Conservation (phyloP, 2,888 invertebrate species). For the Hirtodrosophila confusa region DNA sequence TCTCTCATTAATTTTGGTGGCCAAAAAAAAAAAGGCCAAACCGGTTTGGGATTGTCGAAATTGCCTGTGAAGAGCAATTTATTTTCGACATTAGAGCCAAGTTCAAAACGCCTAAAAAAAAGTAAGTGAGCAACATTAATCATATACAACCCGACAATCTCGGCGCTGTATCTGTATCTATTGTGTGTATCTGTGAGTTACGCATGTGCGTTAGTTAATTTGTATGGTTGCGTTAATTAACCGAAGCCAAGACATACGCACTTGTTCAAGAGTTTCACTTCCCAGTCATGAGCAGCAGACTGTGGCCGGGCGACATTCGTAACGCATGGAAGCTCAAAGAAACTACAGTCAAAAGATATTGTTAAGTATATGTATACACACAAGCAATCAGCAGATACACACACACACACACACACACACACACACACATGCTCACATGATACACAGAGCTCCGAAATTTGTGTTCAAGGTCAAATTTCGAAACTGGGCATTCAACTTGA, state of each 20-base stretch:
- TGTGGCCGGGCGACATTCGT: slow-evolving; percentile 42
- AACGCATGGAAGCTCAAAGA: slow-evolving; percentile 55
- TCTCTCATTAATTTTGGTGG: slow-evolving; percentile 43
- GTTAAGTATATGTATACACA: slow-evolving; percentile 5
- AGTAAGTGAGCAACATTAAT: slow-evolving; percentile 57
- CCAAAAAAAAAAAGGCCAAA: slow-evolving; percentile 46
- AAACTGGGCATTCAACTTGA: slow-evolving; percentile 82
- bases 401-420: slow-evolving; percentile 23
- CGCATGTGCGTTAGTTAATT: slow-evolving; percentile 77
- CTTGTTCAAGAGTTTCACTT: slow-evolving; percentile 42
- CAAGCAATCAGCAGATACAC: slow-evolving; percentile 8
- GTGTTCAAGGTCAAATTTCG: slow-evolving; percentile 81
- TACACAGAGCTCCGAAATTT: slow-evolving; percentile 69
- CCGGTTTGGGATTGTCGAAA: slow-evolving; percentile 60
- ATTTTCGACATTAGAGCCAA: slow-evolving; percentile 53
- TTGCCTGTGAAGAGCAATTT: slow-evolving; percentile 37
- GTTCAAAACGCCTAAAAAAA: slow-evolving; percentile 27
- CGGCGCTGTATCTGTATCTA: slow-evolving; percentile 1
- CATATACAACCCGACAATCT: slow-evolving; percentile 45
- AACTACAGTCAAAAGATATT: slow-evolving; percentile 31
- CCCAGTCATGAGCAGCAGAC: slow-evolving; percentile 41
- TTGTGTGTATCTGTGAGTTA: slow-evolving; percentile 41
- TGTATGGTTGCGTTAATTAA: slow-evolving; percentile 69
- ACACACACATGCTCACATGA: slow-evolving; percentile 5
- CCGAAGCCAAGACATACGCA: slow-evolving; percentile 46